Conservation (phyloP, 1,140 invertebrate genomes). For the Drosophila malerkotliana region DNA sequence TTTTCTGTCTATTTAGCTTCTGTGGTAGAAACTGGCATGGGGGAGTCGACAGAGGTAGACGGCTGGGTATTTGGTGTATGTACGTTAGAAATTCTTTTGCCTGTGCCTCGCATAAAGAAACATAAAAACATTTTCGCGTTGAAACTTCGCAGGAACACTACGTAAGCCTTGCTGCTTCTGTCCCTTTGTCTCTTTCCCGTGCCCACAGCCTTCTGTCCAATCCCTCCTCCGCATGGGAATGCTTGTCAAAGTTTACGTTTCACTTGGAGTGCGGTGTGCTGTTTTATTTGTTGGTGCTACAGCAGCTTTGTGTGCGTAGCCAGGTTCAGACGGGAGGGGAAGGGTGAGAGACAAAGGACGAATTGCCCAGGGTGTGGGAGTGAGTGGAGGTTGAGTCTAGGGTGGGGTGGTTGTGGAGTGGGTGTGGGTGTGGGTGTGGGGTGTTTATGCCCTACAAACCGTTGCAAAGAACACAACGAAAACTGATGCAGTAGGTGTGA, state of each 20-base stretch:
- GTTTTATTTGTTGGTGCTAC: slow-evolving; percentile 55
- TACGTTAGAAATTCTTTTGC: slow-evolving; percentile 62
- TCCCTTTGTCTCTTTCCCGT: neutral
- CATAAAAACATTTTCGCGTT: slow-evolving; percentile 76
- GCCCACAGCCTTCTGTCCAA: slow-evolving; percentile 2
- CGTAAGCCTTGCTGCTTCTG: slow-evolving; percentile 10
- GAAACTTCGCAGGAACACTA: slow-evolving; percentile 58
- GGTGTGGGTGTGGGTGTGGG: slow-evolving; percentile 18
- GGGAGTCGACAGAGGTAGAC: slow-evolving; percentile 18
- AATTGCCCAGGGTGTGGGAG: slow-evolving; percentile 38
- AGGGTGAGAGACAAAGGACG: slow-evolving; percentile 3
- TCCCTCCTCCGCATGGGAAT: slow-evolving; percentile 19
- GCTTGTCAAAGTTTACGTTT: slow-evolving; percentile 82
- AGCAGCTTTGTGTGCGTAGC: slow-evolving; percentile 37
- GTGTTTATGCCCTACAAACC: slow-evolving; percentile 61
- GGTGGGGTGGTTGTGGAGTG: neutral
- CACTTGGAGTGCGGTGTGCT: slow-evolving; percentile 68
- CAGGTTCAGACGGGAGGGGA: slow-evolving; percentile 14
- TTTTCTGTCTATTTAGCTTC: slow-evolving; percentile 63
- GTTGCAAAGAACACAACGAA: slow-evolving; percentile 70
- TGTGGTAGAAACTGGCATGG: slow-evolving; percentile 10
- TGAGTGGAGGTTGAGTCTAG: slow-evolving; percentile 5
- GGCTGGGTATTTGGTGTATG: slow-evolving; percentile 9
- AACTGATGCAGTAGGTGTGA: slow-evolving; percentile 51
- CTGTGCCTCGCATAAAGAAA: slow-evolving; percentile 73